Evolutionary conservation across 2,797 vertebrate species (phyloP), one percentile per base, ranked within the genome.

Genomic region (Cheirogaleus major): DNA sequence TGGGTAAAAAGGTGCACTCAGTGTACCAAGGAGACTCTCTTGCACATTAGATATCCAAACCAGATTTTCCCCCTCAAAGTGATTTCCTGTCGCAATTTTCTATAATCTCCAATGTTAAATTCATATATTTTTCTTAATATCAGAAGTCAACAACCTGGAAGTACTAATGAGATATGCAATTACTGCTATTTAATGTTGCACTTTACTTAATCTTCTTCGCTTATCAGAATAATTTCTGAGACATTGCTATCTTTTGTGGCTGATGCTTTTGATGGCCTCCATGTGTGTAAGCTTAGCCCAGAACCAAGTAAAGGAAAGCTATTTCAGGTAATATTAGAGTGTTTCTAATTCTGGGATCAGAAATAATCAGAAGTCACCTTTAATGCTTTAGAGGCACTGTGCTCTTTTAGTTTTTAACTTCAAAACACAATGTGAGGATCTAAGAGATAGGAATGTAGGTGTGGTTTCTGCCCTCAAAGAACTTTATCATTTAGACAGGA

Each of bases 111-210:
- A 52, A 43, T 69, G 30, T 80, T 84, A 76, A 79, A 80, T 70
- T 17, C 22, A 50, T 83, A 87, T 57, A 67, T 78, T 70, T 57
- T 48, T 61, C 59, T 78, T 18, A 65, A 89, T 86, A 84, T 67
- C 18, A 91, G 85, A 95, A 89, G 70, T 89, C 23, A 91, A 8
- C 23, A 38, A 89, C 79, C 20, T 80, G 38, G n/a, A 95, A 89
- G 84, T 81, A 65, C 73, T 89, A 93, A 96, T 95, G 73, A 85
- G 63, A 72, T 80, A 81, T 80, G 84, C 52, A 89, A 95, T 85
- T 69, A n/a, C 30, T 76, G 38, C 80, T 81, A 76, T 75, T 95
- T 85, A 95, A 52, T 59, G 30, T 73, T 93, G 23, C 20, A 82
- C 38, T 82, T 93, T 45, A 81, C 48, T 92, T 89, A 30, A 81